Conservation (phyloP, 2,888 invertebrate species). For the Cantharis lateralis region DNA sequence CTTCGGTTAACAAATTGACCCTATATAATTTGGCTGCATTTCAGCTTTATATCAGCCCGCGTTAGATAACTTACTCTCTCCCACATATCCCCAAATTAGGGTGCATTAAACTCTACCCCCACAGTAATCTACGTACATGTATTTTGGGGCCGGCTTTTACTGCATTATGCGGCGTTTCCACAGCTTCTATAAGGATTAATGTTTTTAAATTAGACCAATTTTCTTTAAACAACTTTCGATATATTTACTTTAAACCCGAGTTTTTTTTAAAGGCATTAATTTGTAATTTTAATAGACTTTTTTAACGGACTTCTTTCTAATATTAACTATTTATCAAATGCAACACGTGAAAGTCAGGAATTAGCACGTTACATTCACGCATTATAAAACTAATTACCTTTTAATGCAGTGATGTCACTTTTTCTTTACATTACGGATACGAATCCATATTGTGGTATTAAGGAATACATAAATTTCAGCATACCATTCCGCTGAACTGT, state of each 20-base stretch:
- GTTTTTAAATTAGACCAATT: conserved; percentile 23
- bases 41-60: conserved; percentile 17
- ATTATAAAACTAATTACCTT: not conserved
- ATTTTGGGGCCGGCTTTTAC: conserved; percentile 24
- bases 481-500: not conserved
- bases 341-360: not conserved
- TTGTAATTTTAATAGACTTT: not conserved
- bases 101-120: conserved; percentile 21
- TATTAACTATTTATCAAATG: not conserved
- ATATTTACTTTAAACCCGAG: not conserved
- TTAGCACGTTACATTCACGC: not conserved
- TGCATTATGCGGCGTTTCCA: conserved; percentile 28
- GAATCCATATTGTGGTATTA: not conserved
- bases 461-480: not conserved
- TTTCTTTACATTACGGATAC: not conserved
- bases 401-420: too few species aligned
- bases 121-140: conserved; percentile 26
- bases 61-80: conserved; percentile 26
- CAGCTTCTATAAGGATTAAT: conserved; percentile 26
- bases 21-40: conserved; percentile 19
- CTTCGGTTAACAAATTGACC: conserved; percentile 24
- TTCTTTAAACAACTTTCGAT: conserved; percentile 13
- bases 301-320: not conserved
- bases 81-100: conserved; percentile 22
- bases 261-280: not conserved